Conservation (phyloP, 2,113 vertebrate genomes). For the Microcebus lehilahytsara region DNA sequence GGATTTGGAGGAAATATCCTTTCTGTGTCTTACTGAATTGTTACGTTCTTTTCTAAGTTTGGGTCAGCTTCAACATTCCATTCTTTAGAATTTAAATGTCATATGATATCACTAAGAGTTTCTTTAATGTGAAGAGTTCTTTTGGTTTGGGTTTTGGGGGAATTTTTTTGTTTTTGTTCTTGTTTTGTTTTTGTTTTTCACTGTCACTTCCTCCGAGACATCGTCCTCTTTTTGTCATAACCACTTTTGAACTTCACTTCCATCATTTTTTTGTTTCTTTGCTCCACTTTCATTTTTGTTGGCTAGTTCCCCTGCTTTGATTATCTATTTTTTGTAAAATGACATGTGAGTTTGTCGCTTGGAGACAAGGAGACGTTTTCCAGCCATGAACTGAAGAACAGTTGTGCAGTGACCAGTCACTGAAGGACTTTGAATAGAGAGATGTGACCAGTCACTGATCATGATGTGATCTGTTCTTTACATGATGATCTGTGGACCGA, state of each 20-base stretch:
- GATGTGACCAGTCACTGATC: background rate
- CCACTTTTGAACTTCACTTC: background rate
- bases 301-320: background rate
- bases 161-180: background rate
- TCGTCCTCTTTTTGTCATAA: background rate
- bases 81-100: conserved; percentile 7
- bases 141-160: background rate
- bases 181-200: background rate
- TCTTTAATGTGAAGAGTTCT: background rate
- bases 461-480: background rate
- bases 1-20: background rate
- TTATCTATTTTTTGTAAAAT: background rate
- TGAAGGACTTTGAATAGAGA: background rate
- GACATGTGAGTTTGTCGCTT: background rate
- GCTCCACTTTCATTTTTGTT: background rate
- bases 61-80: background rate
- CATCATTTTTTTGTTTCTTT: background rate
- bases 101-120: background rate
- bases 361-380: background rate
- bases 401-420: background rate
- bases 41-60: background rate
- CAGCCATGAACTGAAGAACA: background rate
- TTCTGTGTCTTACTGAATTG: background rate
- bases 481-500: background rate
- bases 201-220: background rate